A percentile compares a stretch with the other conserved stretches of the same genome.
Evolutionary conservation across 1,140 invertebrate species (phyloP).

Genomic region (Scaptomyza pallida): DNA sequence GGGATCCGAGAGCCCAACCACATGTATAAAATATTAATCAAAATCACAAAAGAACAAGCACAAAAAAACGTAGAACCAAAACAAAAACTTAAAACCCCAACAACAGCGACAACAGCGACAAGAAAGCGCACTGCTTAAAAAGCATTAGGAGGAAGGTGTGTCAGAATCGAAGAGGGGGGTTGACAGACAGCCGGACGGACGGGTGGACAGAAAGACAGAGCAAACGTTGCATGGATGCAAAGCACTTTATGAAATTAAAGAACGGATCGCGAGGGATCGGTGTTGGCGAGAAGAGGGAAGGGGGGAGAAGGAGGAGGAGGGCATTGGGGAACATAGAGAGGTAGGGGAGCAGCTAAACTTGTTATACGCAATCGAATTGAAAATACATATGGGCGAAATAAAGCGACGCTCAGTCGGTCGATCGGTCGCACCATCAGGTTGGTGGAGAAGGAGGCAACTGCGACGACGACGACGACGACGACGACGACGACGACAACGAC

Average conservation of each 20-base stretch:
- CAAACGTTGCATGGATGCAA: constrained; percentile 71
- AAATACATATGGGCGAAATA: constrained; percentile 74
- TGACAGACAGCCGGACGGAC: background rate
- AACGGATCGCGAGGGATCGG: constrained; percentile 39
- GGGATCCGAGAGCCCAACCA: constrained; percentile 42
- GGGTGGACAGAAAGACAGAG: constrained; percentile 1
- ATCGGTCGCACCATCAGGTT: constrained; percentile 1
- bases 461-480: background rate
- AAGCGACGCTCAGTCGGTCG: constrained; percentile 43
- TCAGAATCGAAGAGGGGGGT: background rate
- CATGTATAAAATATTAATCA: constrained; percentile 80
- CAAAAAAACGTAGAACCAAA: constrained; percentile 56
- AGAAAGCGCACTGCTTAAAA: constrained; percentile 42
- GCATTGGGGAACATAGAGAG: background rate
- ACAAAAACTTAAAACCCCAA: constrained; percentile 63
- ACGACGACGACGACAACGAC: background rate
- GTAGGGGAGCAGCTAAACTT: constrained; percentile 62
- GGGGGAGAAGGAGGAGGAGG: constrained; percentile 19
- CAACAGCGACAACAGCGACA: constrained; percentile 29
- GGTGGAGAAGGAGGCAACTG: background rate
- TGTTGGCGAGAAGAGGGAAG: background rate
- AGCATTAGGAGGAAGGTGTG: constrained; percentile 53
- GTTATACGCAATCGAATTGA: constrained; percentile 80
- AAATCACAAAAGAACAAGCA: constrained; percentile 63
- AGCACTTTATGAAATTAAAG: constrained; percentile 71